Base-by-base conservation (phyloP, 2,797 vertebrate genomes). In the Poecilia velifera region DNA sequence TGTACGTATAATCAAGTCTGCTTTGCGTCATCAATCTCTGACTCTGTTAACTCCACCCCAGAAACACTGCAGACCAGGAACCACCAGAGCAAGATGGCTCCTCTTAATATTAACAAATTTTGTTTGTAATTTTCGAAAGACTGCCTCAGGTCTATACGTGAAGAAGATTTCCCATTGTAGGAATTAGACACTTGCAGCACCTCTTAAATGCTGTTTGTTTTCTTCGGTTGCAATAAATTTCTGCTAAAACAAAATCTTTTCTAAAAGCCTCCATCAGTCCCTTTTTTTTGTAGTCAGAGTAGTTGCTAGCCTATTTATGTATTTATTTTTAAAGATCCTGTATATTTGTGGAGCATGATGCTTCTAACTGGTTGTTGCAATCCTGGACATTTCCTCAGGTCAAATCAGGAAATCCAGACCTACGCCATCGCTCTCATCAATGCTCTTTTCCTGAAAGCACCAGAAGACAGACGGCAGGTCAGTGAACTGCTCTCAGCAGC, bases 341-440 rank as follows among this genome's bases (percentile, higher is more conserved):
- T 76, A 80, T 55, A 86, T 59, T 36, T 43, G 16, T 78, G 86
- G 96, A 91, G 84, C 94, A 76, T 14, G 90, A 91, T 94, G 94
- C 95, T 94, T 95, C 95, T 96, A 95, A 96, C 94, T 90, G 93
- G 92, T 86, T 94, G 88, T 89, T 92, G 53, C 74, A 62, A 68
- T 83, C 53, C 72, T 90, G 89, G 84, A 89, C 84, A 82, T 87
- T 82, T 75, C 88, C 93, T 88, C 95, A 99, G 98, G 90, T 99
- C 98, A 86, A 99, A 99, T 94, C 98, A 99, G 94, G 98, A 99
- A 94, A 99, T 99, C 91, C 98, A 99, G 94, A 99, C 98, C 0
- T 99, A 99, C 1, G 97, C 98, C 89, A 98, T 99, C 51, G 98
- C 98, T 51, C 96, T 99, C 90, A 99, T 99, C 93, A 99, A 99